phyloP scores from a whole-genome alignment of 1,140 invertebrate genomes.

The Macrobrachium rosenbergii region DNA sequence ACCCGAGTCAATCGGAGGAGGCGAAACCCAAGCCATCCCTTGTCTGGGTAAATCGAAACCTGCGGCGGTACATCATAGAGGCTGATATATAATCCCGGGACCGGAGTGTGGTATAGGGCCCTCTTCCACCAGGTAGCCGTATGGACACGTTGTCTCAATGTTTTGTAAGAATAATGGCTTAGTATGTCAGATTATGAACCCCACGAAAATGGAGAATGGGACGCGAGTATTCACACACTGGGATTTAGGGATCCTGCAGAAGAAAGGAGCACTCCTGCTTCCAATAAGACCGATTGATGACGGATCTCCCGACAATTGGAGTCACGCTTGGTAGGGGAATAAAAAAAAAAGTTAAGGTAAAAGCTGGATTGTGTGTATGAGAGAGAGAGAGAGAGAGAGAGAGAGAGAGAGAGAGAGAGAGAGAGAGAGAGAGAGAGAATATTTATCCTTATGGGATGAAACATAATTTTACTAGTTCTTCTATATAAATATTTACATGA shows the following conservation, averaged over 20 bases:
- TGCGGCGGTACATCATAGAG: not conserved
- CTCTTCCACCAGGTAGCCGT: conserved; percentile 36
- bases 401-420: conserved; percentile 18
- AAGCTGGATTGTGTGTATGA: not conserved
- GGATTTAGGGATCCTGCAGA: conserved; percentile 17
- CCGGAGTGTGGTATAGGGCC: not conserved
- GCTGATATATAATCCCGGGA: not conserved
- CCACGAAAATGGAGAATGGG: conserved; percentile 49
- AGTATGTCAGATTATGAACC: conserved; percentile 61
- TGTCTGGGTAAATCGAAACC: not conserved
- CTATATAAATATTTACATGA: no score
- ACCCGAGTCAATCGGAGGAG: conserved; percentile 39
- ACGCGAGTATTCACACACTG: conserved; percentile 43
- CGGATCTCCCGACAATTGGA: conserved; percentile 32
- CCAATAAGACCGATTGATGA: conserved; percentile 29
- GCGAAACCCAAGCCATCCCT: conserved; percentile 22
- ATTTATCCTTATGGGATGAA: not conserved
- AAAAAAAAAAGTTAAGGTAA: not conserved
- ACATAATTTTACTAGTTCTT: not conserved
- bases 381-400: conserved; percentile 17
- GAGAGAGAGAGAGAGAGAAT: not conserved
- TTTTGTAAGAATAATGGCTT: conserved; percentile 63
- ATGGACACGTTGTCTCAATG: conserved; percentile 59
- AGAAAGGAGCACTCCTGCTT: conserved; percentile 49
- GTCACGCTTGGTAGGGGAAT: conserved; percentile 25